Conservation (phyloP, 2,888 invertebrate genomes). For the Nomada hirtipes region DNA sequence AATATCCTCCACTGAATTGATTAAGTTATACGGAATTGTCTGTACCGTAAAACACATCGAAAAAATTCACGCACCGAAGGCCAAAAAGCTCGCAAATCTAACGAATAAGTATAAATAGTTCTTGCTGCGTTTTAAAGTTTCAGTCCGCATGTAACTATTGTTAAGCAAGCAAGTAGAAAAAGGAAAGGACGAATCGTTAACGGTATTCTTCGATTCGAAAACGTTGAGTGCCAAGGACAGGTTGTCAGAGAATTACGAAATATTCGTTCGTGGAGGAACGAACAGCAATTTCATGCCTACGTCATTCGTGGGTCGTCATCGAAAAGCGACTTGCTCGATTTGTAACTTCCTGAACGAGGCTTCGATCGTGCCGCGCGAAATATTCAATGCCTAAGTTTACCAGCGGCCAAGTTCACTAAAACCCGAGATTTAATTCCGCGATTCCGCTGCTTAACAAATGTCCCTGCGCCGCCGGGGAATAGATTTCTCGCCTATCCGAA, state of each 20-base stretch:
- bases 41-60: too few species aligned
- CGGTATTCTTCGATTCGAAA: conserved; percentile 35
- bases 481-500: conserved; percentile 61
- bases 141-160: background rate
- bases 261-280: background rate
- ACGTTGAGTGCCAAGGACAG: conserved; percentile 37
- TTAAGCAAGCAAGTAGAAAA: background rate
- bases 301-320: conserved; percentile 10
- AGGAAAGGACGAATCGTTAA: conserved; percentile 12
- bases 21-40: too few species aligned
- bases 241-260: conserved; percentile 26
- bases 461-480: conserved; percentile 31
- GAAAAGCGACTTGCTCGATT: conserved; percentile 15
- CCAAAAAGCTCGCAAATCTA: too few species aligned
- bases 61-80: too few species aligned
- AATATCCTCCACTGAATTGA: background rate
- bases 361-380: background rate
- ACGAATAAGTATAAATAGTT: too few species aligned
- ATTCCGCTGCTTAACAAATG: conserved; percentile 40
- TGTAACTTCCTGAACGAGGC: background rate
- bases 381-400: background rate
- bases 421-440: conserved; percentile 55
- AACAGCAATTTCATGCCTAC: background rate
- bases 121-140: background rate
- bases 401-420: conserved; percentile 22